Evolutionary conservation across 2,113 vertebrate species (phyloP), one percentile per base, ranked within the genome.

Genomic region (Apus apus): DNA sequence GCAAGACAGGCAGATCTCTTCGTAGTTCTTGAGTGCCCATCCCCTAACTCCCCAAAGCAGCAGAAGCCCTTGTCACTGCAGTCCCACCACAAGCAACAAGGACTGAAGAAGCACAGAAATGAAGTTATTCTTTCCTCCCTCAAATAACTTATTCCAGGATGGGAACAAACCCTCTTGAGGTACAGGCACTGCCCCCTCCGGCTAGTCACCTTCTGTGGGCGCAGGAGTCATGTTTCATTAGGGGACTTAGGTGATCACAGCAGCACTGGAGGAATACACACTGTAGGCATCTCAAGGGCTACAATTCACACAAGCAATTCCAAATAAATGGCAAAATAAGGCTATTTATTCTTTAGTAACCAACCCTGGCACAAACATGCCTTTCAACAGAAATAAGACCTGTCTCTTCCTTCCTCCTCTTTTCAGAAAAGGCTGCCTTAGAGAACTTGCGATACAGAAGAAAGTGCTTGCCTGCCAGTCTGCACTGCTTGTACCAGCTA

Each of bases 141-240:
- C 14, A 46, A 15, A 85, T 18, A 32, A 20, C 19, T 68, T 68
- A 82, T 85, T 53, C 50, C 51, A 87, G 64, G 8, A 57, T 27
- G 12, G 62, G 26, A 89, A 62, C 3, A 79, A 87, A 22, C 67
- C 22, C 30, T 43, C 43, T 4, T 19, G 38, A 80, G 30, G 11
- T 20, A 71, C 0, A 51, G 51, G 64, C 43, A 73, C 20, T 80
- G 17, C 26, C 36, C 9, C 17, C 25, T 76, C 40, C 19, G 25
- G 40, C 15, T n/a, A 43, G 27, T 1, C 0, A 46, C 32, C 22
- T n/a, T 76, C 51, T 70, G 36, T 0, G 2, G 53, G 26, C 23
- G 78, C 30, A 94, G 13, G 9, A 67, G 45, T 66, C 18, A 5
- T 3, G 3, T 61, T 88, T 83, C n/a, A 54, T 50, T 14, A 56